Conservation (phyloP, 2,113 vertebrate species). For the Felis catus region DNA sequence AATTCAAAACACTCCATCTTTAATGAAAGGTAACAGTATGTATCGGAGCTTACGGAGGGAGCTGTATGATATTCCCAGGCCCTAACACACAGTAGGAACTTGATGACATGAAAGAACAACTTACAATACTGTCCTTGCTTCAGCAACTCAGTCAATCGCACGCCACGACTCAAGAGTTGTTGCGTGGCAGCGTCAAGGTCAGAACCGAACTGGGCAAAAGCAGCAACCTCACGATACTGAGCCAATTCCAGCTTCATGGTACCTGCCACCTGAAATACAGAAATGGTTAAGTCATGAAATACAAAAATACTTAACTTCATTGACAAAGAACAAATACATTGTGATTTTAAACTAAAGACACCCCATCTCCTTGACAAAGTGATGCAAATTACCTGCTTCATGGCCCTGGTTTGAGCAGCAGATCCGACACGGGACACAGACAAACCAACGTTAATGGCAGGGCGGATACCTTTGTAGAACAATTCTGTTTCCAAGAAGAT, state of each 20-base stretch:
- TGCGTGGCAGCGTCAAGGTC: slow-evolving; percentile 98
- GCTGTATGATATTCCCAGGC: neutral
- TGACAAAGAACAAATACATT: neutral
- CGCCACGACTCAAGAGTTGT: slow-evolving; percentile 96
- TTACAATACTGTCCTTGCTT: slow-evolving; percentile 99
- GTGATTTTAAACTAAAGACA: neutral
- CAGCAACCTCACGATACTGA: slow-evolving; percentile 98
- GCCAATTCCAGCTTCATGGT: slow-evolving; percentile 99
- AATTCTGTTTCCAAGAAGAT: slow-evolving; percentile 99
- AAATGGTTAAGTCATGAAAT: neutral
- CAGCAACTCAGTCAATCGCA: slow-evolving; percentile 96
- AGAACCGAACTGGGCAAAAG: slow-evolving; percentile 98
- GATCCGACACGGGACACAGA: slow-evolving; percentile 99
- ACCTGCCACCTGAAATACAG: slow-evolving; percentile 91
- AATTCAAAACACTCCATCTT: neutral
- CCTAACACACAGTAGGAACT: neutral
- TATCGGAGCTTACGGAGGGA: neutral
- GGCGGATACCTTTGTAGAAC: slow-evolving; percentile 99
- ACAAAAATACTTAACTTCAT: neutral
- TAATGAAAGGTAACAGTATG: neutral
- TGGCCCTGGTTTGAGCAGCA: slow-evolving; percentile 98
- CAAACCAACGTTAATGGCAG: slow-evolving; percentile 98
- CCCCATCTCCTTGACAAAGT: neutral
- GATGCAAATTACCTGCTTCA: slow-evolving; percentile 93
- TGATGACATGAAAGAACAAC: slow-evolving; percentile 61